phyloP scores from a whole-genome alignment of 1,140 invertebrate species.

The Scylla paramamosain region DNA sequence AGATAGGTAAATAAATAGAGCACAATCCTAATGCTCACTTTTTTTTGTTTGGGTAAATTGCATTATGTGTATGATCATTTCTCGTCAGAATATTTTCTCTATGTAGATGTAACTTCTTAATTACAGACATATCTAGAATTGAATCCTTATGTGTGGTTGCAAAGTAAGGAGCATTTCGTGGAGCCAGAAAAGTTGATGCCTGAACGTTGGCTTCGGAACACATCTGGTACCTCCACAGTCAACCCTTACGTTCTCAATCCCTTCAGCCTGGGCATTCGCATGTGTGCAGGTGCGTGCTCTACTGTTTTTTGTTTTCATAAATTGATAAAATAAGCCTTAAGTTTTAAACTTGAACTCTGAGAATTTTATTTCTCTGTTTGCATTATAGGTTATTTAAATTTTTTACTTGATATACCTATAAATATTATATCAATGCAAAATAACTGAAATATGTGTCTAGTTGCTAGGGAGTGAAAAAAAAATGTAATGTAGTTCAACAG shows the following conservation, averaged over 20 bases:
- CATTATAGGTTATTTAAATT: background rate
- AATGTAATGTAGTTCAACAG: too few species aligned
- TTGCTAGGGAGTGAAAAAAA: too few species aligned
- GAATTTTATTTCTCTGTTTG: background rate
- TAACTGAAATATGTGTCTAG: too few species aligned
- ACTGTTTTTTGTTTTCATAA: background rate
- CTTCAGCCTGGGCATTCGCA: slow-evolving; percentile 83
- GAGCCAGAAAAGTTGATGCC: slow-evolving; percentile 80
- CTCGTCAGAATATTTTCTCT: too few species aligned
- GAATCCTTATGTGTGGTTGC: slow-evolving; percentile 80
- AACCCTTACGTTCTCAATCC: slow-evolving; percentile 81
- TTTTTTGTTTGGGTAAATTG: too few species aligned
- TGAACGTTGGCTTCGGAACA: slow-evolving; percentile 80
- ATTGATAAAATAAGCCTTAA: background rate
- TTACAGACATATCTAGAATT: slow-evolving; percentile 81
- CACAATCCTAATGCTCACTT: too few species aligned
- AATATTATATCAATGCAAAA: too few species aligned
- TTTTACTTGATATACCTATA: too few species aligned
- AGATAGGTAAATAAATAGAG: too few species aligned
- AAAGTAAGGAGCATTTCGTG: slow-evolving; percentile 79
- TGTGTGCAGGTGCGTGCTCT: slow-evolving; percentile 81
- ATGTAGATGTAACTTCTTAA: too few species aligned
- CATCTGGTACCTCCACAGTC: slow-evolving; percentile 38
- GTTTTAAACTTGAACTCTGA: background rate
- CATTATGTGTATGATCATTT: too few species aligned